These are phyloP conservation scores for Nudaria mundana DNA, from an alignment of 2,888 invertebrate genomes.

Conservation along the genomic window DNA sequence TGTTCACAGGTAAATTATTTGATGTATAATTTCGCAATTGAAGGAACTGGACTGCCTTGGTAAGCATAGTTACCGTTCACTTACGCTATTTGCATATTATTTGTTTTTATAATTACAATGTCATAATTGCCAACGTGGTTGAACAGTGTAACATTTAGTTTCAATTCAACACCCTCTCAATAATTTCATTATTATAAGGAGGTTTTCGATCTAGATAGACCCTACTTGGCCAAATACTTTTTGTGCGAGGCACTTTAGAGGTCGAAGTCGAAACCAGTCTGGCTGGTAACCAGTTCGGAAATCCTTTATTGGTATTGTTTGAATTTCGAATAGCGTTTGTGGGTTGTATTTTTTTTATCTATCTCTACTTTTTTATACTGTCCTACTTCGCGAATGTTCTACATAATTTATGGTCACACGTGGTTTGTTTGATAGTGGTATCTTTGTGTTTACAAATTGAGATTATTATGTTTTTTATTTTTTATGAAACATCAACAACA, in stretches of 20 bases:
- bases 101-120: too few species aligned
- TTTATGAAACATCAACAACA: too few species aligned
- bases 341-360: conserved; percentile 4
- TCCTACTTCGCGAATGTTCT: conserved; percentile 19
- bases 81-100: too few species aligned
- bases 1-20: conserved; percentile 20
- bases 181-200: too few species aligned
- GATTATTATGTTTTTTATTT: too few species aligned
- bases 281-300: conserved; percentile 12
- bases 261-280: neutral
- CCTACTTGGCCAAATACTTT: too few species aligned
- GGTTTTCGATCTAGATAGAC: too few species aligned
- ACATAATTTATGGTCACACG: conserved; percentile 22
- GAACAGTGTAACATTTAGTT: too few species aligned
- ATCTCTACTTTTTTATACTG: conserved; percentile 20
- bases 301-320: conserved; percentile 12
- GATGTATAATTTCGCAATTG: neutral
- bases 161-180: too few species aligned
- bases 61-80: conserved; percentile 2
- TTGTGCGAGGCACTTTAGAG: too few species aligned
- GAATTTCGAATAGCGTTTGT: conserved; percentile 1
- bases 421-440: conserved; percentile 16
- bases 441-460: neutral
- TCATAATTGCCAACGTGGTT: too few species aligned
- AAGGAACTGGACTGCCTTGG: conserved; percentile 5